Evolutionary conservation across 2,113 vertebrate genomes (phyloP).

Genomic region (Onychorhynchus coronatus): DNA sequence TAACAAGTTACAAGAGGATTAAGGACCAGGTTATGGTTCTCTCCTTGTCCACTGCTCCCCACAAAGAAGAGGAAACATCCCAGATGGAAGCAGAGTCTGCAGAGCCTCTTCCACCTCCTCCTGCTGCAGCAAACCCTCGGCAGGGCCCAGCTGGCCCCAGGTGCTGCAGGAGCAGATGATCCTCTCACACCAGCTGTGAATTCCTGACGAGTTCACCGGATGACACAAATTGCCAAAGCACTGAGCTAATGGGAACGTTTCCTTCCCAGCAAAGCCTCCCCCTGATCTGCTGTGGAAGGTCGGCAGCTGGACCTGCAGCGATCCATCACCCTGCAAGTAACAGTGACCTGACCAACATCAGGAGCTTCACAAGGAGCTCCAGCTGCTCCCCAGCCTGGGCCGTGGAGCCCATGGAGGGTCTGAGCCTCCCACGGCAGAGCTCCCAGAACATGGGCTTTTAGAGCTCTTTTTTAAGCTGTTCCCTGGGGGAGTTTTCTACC

Average conservation of each 20-base stretch:
- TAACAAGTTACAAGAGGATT: neutral
- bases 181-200: conserved; percentile 61
- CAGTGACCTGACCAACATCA: neutral
- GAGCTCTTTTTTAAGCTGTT: neutral
- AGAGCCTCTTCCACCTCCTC: neutral
- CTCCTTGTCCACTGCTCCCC: neutral
- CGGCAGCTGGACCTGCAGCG: neutral
- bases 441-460: rapidly evolving
- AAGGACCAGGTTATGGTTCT: neutral
- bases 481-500: neutral
- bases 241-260: conserved; percentile 29
- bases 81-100: neutral
- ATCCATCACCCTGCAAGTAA: neutral
- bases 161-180: conserved; percentile 76
- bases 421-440: rapidly evolving
- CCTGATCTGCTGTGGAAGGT: neutral
- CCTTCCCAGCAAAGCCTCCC: neutral
- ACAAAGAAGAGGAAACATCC: neutral
- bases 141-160: conserved; percentile 73
- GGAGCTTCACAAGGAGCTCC: neutral
- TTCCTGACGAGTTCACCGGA: neutral
- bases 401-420: rapidly evolving
- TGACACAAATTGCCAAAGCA: neutral
- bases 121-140: conserved; percentile 20
- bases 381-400: neutral